These are phyloP conservation scores for Lepidocolaptes lacrymiger DNA, from an alignment of 2,797 vertebrate genomes.

Conservation along the genomic window DNA sequence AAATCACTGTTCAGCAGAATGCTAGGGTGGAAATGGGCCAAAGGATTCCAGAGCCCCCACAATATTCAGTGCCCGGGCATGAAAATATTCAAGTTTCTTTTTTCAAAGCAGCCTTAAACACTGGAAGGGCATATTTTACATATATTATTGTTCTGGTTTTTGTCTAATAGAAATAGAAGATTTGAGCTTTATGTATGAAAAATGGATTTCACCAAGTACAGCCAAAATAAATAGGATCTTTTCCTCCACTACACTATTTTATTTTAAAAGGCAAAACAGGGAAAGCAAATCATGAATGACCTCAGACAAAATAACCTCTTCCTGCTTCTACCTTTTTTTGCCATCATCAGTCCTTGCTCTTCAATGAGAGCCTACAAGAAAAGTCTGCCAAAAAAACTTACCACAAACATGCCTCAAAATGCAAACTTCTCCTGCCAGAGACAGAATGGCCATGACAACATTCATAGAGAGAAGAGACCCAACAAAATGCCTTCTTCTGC, in stretches of 20 bases:
- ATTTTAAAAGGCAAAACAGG: constrained; percentile 7
- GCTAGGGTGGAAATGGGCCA: neutral
- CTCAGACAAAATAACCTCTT: neutral
- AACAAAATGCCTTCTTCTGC: neutral
- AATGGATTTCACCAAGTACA: neutral
- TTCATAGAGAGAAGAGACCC: neutral
- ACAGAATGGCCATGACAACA: neutral
- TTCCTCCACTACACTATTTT: neutral
- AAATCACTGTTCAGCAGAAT: neutral
- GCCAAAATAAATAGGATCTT: neutral
- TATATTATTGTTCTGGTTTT: neutral
- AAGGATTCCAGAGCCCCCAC: neutral
- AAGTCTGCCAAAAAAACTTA: neutral
- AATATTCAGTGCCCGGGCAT: neutral
- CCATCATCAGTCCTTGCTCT: neutral
- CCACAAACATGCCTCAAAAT: neutral
- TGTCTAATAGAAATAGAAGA: neutral
- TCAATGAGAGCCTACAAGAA: neutral
- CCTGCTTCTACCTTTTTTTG: neutral
- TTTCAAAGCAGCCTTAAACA: neutral
- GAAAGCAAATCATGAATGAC: neutral
- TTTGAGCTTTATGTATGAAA: neutral
- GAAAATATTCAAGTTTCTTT: neutral
- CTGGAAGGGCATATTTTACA: neutral
- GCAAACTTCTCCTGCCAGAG: neutral